phyloP scores from a whole-genome alignment of 2,113 vertebrate species.

The Charadrius vociferus region DNA sequence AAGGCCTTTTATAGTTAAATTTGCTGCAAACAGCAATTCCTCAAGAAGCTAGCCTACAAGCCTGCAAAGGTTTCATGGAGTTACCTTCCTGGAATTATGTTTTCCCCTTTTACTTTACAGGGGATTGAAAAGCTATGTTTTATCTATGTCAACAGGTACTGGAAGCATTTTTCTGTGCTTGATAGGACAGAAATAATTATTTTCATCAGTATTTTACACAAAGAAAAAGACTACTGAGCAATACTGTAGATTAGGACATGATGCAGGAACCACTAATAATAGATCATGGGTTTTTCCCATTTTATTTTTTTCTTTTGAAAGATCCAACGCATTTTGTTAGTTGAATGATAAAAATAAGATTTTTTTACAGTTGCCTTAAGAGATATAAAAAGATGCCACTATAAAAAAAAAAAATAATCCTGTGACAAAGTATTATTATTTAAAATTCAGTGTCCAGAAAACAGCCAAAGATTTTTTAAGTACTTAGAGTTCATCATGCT shows the following conservation, averaged over 20 bases:
- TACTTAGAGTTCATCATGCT: constrained; percentile 91
- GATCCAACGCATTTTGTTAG: constrained; percentile 13
- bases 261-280: background rate
- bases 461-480: background rate
- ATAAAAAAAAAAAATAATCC: constrained; percentile 36
- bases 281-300: background rate
- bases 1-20: background rate
- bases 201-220: background rate
- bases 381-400: constrained; percentile 32
- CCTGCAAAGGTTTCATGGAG: background rate
- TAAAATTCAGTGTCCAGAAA: constrained; percentile 39
- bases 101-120: background rate
- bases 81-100: background rate
- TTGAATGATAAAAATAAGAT: constrained; percentile 4
- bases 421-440: constrained; percentile 16
- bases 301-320: constrained; percentile 42
- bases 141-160: background rate
- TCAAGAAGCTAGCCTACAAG: background rate
- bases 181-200: background rate
- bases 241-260: background rate
- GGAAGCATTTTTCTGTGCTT: background rate
- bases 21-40: background rate
- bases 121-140: background rate
- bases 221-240: background rate
- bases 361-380: background rate